Conservation (phyloP, 2,888 invertebrate species). For the Halictus quadricinctus region DNA sequence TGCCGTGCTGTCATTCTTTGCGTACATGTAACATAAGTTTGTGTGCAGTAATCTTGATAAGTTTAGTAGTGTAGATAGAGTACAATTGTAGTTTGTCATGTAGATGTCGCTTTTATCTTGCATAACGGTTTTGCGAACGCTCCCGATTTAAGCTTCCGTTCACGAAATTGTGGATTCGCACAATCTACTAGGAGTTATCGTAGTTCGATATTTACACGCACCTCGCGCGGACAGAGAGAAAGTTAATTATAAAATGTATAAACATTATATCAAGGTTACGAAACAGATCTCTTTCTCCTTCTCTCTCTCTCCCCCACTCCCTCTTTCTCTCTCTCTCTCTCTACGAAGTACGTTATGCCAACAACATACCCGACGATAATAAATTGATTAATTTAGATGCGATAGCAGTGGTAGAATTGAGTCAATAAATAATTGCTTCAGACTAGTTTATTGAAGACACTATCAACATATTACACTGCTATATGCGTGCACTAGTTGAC, state of each 20-base stretch:
- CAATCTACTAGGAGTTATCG: not conserved
- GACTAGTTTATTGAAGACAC: constrained; percentile 58
- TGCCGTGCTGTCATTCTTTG: constrained; percentile 46
- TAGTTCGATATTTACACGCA: not conserved
- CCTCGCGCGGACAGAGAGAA: not conserved
- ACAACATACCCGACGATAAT: not conserved
- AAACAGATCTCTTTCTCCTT: not conserved
- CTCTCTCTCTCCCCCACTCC: not conserved
- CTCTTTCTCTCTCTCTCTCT: not conserved
- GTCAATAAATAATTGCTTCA: constrained; percentile 23
- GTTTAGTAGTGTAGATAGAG: not conserved
- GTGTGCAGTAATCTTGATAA: constrained; percentile 20
- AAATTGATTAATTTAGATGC: constrained; percentile 12
- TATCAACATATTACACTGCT: constrained; percentile 33
- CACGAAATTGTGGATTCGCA: not conserved
- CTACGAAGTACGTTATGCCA: not conserved
- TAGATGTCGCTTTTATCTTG: constrained; percentile 37
- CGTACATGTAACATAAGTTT: not conserved
- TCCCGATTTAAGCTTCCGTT: not conserved
- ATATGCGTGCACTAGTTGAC: constrained; percentile 29
- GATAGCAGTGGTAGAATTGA: constrained; percentile 8
- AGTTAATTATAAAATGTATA: constrained; percentile 7
- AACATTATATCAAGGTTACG: not conserved
- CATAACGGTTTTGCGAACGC: not conserved
- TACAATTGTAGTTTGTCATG: not conserved